Evolutionary conservation across 2,797 vertebrate genomes (phyloP).

Genomic region (Hypotaenidia philippensis): DNA sequence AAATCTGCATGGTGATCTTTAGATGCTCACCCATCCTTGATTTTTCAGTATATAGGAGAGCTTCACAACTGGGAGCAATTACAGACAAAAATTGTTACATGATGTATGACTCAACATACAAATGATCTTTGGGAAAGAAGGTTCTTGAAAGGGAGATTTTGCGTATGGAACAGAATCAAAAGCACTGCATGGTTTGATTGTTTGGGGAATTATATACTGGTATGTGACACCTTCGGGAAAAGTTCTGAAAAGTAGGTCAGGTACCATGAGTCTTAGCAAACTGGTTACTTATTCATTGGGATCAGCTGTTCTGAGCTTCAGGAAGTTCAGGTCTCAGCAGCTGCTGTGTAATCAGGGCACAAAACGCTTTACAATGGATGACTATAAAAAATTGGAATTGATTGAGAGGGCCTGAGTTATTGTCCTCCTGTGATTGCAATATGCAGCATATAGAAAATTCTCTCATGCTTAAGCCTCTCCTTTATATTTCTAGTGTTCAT

Average conservation of each 20-base stretch:
- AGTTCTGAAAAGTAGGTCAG: conserved; percentile 62
- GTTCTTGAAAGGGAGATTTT: conserved; percentile 29
- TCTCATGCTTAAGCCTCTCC: conserved; percentile 31
- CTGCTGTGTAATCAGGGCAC: conserved; percentile 56
- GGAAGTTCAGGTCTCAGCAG: conserved; percentile 63
- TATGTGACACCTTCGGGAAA: conserved; percentile 52
- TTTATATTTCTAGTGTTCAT: conserved; percentile 27
- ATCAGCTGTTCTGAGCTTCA: conserved; percentile 65
- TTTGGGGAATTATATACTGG: conserved; percentile 16
- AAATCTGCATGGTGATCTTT: not conserved
- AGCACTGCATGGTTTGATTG: conserved; percentile 7
- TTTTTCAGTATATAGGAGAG: conserved; percentile 18
- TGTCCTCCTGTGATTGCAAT: conserved; percentile 47
- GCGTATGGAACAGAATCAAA: not conserved
- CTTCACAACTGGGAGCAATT: conserved; percentile 62
- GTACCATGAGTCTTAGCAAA: conserved; percentile 21
- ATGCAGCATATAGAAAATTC: conserved; percentile 29
- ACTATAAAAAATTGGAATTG: conserved; percentile 54
- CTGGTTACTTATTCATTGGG: conserved; percentile 54
- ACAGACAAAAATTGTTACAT: conserved; percentile 41
- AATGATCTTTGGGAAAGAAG: conserved; percentile 54
- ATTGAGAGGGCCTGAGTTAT: conserved; percentile 65
- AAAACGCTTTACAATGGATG: conserved; percentile 48
- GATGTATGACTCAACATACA: conserved; percentile 41
- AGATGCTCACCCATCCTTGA: conserved; percentile 1